Evolutionary conservation across 2,888 invertebrate genomes (phyloP).

Genomic region (Polyommatus icarus): DNA sequence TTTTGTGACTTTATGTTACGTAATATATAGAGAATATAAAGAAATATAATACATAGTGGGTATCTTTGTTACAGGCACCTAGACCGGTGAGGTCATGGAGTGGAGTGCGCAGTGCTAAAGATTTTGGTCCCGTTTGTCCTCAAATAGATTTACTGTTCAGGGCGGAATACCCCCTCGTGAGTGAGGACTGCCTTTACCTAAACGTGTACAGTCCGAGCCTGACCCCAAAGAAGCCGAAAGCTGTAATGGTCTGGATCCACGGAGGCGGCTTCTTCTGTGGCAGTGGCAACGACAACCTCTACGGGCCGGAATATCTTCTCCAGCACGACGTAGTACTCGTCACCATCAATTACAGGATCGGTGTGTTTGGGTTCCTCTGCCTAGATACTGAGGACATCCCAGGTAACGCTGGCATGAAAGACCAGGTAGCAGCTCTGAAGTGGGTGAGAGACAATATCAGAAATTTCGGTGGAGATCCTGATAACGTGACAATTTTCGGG

Average conservation of each 20-base stretch:
- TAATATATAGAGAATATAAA: too few species aligned
- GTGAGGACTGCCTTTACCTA: constrained; percentile 65
- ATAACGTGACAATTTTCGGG: constrained; percentile 70
- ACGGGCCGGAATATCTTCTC: constrained; percentile 65
- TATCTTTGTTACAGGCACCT: constrained; percentile 55
- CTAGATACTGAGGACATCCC: constrained; percentile 65
- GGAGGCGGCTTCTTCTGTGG: constrained; percentile 60
- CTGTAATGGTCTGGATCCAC: constrained; percentile 68
- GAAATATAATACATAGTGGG: neutral
- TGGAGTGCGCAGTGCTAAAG: constrained; percentile 58
- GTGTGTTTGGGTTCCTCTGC: constrained; percentile 62
- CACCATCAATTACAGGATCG: constrained; percentile 67
- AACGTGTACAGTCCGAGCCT: constrained; percentile 65
- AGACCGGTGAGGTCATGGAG: constrained; percentile 57
- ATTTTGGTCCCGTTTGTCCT: constrained; percentile 54
- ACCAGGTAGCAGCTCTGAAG: constrained; percentile 65
- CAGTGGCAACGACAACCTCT: constrained; percentile 56
- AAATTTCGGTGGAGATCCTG: constrained; percentile 64
- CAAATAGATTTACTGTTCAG: constrained; percentile 49
- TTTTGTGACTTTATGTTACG: neutral
- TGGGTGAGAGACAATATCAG: constrained; percentile 66
- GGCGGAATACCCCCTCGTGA: constrained; percentile 43
- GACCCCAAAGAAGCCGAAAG: constrained; percentile 46
- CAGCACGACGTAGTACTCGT: constrained; percentile 61
- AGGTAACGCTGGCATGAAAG: constrained; percentile 73